phyloP scores from a whole-genome alignment of 92 coral and sea anemone species.

The Nematostella vectensis region DNA sequence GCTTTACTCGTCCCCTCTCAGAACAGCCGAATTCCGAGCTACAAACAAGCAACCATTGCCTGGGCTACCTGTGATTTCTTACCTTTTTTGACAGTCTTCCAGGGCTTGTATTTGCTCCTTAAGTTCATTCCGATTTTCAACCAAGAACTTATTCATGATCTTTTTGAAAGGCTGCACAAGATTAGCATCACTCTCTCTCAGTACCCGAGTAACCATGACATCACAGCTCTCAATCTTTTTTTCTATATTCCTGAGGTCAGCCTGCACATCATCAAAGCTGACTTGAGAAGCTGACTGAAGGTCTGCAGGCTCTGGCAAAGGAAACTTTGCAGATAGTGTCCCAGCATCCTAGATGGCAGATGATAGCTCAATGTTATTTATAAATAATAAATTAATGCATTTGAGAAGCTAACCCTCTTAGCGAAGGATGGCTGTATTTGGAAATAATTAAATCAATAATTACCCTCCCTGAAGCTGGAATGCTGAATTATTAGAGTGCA shows the following conservation, averaged over 20 bases:
- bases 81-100: slow-evolving; percentile 62
- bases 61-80: no score
- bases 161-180: slow-evolving; percentile 49
- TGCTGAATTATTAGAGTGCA: no score
- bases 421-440: no score
- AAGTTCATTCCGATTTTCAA: slow-evolving; percentile 52
- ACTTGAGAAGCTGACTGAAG: slow-evolving; percentile 69
- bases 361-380: no score
- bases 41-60: no score
- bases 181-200: slow-evolving; percentile 31
- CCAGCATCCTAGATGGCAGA: slow-evolving; percentile 86
- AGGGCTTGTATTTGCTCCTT: slow-evolving; percentile 60
- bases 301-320: slow-evolving; percentile 76
- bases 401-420: no score
- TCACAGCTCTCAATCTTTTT: slow-evolving; percentile 51
- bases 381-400: no score
- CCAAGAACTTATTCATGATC: slow-evolving; percentile 59
- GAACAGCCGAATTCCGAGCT: no score
- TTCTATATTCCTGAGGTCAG: slow-evolving; percentile 44
- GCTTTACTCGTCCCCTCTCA: no score
- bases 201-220: slow-evolving; percentile 46
- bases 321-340: slow-evolving; percentile 59
- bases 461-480: no score
- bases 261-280: slow-evolving; percentile 64
- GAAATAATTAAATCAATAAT: neutral